phyloP scores from a whole-genome alignment of 2,797 vertebrate species.

The Coregonus suidteri region DNA sequence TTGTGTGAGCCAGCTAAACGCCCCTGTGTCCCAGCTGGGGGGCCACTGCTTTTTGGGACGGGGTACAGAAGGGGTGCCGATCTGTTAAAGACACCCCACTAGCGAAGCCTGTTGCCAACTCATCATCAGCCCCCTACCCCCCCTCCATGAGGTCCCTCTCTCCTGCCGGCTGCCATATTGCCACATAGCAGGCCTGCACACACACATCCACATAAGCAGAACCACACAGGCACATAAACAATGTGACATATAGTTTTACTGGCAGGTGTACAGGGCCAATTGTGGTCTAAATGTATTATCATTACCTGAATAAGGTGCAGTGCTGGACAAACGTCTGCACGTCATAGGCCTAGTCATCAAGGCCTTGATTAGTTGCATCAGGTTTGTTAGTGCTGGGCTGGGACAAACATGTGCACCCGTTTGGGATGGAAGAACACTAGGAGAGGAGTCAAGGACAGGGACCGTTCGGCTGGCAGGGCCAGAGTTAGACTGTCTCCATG shows the following conservation, averaged over 20 bases:
- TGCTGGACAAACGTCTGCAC: not conserved
- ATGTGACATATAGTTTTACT: too few species aligned
- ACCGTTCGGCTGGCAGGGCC: not conserved
- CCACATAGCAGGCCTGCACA: not conserved
- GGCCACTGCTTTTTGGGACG: slow-evolving; percentile 51
- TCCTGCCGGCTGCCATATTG: not conserved
- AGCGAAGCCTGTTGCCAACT: slow-evolving; percentile 44
- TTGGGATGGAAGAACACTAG: too few species aligned
- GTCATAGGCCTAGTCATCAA: not conserved
- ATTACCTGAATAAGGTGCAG: too few species aligned
- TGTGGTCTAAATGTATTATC: too few species aligned
- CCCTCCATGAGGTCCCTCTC: not conserved
- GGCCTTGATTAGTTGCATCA: too few species aligned
- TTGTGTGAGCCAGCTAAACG: slow-evolving; percentile 69
- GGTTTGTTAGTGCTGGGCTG: too few species aligned
- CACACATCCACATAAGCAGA: not conserved
- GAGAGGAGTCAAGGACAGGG: too few species aligned
- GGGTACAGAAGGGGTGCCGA: slow-evolving; percentile 50
- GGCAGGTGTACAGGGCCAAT: too few species aligned
- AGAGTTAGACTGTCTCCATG: slow-evolving; percentile 14
- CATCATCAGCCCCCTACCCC: slow-evolving; percentile 28
- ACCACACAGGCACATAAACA: not conserved
- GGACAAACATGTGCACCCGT: too few species aligned
- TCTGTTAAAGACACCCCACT: slow-evolving; percentile 60
- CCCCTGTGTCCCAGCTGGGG: slow-evolving; percentile 63